Base-by-base conservation (phyloP, 2,888 invertebrate genomes). In the Ectobius pallidus region DNA sequence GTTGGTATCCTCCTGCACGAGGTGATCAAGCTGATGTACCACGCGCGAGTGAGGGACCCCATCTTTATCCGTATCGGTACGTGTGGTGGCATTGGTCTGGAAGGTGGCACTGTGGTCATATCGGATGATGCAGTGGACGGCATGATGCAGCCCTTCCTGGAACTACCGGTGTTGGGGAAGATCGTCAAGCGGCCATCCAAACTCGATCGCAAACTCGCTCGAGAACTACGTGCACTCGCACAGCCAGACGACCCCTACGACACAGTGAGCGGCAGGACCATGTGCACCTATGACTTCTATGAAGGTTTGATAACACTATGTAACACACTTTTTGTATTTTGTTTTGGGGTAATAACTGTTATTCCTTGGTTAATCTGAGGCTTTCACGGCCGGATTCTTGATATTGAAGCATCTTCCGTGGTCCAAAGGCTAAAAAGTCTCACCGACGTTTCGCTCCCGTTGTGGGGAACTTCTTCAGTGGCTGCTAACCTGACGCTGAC, bases 281-380 rank as follows among this genome's bases (percentile, higher is more conserved):
- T 98, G 90, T 97, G 98, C 84, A 94, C 98, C 11, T 92, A 95
- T 80, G 99, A 99, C 83, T 99, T 99, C 82, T 99, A 99, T 83
- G 99, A 99, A 89, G 97, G 94, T 92, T 82, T 34, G 11, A 11
- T 34, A 34, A 7, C 11, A 34, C 34, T 34, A n/a, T n/a, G n/a
- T 14, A 44, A 44, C 44, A 2, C 9, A 4, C 3, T n/a, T 2
- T 4, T 44, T 44, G 16, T 2, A 4, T n/a, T 9, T 44, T n/a
- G 44, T 44, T 4, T 2, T 44, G 9, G n/a, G 44, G n/a, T n/a
- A 44, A 44, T 44, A 44, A 44, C 44, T 44, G 44, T n/a, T n/a
- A n/a, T n/a, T n/a, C n/a, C n/a, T n/a, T n/a, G n/a, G n/a, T n/a
- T n/a, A n/a, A n/a, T n/a, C n/a, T n/a, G n/a, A n/a, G n/a, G n/a